Evolutionary conservation across 2,797 vertebrate genomes (phyloP), one percentile per base, ranked within the genome.

Genomic region (Pteropus rufus): DNA sequence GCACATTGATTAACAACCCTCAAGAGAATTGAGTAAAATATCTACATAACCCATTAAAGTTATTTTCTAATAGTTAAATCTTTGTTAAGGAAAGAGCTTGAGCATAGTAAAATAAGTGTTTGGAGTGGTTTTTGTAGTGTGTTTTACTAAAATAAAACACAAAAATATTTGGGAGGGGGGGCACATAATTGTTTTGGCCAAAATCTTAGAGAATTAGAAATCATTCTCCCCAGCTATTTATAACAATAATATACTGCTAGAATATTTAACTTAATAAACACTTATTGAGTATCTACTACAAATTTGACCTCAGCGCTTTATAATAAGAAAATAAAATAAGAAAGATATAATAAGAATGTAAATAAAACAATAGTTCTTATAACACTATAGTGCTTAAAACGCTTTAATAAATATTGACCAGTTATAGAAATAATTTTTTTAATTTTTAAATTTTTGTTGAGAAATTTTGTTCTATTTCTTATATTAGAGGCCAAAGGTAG

Each of bases 41-140:
- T 65, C 65, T 69, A 24, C 88, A 44, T 64, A 91, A 91, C 34
- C 83, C 67, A 34, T 2, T 3, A n/a, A 41, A 39, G 46, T 73
- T 93, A 91, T 83, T 77, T 92, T 46, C 26, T 93, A 83, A 89
- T 44, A 62, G 0, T 2, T 84, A 97, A 81, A 10, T n/a, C 41
- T 73, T 94, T 91, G 39, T 60, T 96, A 72, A 98, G 97, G 97
- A 96, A 98, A 96, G 97, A 95, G 89, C 98, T 99, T 98, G 98
- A 98, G 14, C 1, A 0, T 18, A 67, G 8, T 93, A 83, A 94
- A 93, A 69, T 46, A n/a, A 79, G 9, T 89, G 5, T 96, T 97
- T 94, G 3, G 81, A 93, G 24, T 75, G 24, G 2, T 93, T 94
- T 94, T 64, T 36, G 36, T 36, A 36, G 36, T 36, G 36, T 36